Evolutionary conservation across 2,797 vertebrate species (phyloP).

Genomic region (Falco cherrug): DNA sequence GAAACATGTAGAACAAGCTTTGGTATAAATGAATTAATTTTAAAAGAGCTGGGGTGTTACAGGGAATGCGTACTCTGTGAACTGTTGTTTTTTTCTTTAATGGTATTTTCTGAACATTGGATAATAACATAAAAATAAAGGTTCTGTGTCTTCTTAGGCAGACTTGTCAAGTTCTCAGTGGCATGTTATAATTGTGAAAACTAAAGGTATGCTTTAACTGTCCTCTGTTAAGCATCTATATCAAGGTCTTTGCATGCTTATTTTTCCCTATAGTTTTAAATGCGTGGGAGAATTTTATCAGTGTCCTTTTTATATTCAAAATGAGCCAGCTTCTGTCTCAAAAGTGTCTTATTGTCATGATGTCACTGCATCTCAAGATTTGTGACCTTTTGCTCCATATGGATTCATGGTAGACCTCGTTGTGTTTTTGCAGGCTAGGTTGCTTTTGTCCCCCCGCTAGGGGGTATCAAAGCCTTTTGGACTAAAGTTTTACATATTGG

Average conservation of each 20-base stretch:
- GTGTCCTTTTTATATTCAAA: constrained; percentile 91
- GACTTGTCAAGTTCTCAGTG: constrained; percentile 37
- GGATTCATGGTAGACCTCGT: constrained; percentile 88
- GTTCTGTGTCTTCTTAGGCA: constrained; percentile 46
- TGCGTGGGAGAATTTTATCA: constrained; percentile 94
- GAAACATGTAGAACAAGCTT: constrained; percentile 23
- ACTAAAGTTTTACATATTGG: constrained; percentile 80
- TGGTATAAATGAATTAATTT: constrained; percentile 43
- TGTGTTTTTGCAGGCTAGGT: constrained; percentile 81
- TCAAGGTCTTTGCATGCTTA: constrained; percentile 68
- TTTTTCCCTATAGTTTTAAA: constrained; percentile 81
- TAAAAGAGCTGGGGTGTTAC: not conserved
- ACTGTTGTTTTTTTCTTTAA: constrained; percentile 5
- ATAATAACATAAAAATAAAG: constrained; percentile 40
- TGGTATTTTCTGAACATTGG: constrained; percentile 50
- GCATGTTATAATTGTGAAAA: constrained; percentile 60
- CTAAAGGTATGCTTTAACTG: constrained; percentile 61
- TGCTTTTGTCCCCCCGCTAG: constrained; percentile 92
- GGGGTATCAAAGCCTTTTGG: constrained; percentile 94
- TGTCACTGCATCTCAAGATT: constrained; percentile 97
- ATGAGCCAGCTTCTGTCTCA: constrained; percentile 92
- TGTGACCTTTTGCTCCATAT: constrained; percentile 95
- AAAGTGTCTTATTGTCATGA: constrained; percentile 98
- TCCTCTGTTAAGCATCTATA: constrained; percentile 41
- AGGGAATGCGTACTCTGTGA: not conserved